Evolutionary conservation across 1,140 invertebrate genomes (phyloP).

Genomic region (Philopotamus ludificatus): DNA sequence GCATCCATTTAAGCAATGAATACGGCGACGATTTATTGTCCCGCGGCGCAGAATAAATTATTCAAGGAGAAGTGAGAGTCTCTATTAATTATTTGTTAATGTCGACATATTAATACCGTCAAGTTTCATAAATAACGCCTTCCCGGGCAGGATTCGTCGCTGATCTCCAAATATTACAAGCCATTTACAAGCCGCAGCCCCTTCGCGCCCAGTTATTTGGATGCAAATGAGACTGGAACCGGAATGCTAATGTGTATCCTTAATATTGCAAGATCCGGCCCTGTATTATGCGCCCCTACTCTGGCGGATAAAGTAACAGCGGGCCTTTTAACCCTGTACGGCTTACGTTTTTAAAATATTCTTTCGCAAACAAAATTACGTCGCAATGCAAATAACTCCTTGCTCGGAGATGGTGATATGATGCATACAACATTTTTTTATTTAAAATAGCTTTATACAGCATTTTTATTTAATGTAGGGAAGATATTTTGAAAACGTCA

Average conservation of each 20-base stretch:
- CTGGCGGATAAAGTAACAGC: no score
- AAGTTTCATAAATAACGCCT: constrained; percentile 5
- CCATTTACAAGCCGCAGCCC: constrained; percentile 21
- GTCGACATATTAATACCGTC: constrained; percentile 9
- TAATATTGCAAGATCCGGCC: constrained; percentile 24
- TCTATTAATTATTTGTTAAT: constrained; percentile 7
- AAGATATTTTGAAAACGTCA: no score
- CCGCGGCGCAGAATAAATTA: neutral
- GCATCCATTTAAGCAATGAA: neutral
- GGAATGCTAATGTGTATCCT: constrained; percentile 31
- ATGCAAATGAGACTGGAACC: constrained; percentile 25
- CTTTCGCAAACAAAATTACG: no score
- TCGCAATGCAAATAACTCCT: no score
- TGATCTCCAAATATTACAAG: constrained; percentile 24
- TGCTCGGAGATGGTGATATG: no score
- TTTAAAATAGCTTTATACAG: no score
- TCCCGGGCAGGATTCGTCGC: neutral
- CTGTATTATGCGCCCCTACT: no score
- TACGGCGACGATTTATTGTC: neutral
- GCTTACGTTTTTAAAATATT: no score
- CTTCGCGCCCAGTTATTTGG: constrained; percentile 26
- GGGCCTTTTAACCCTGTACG: no score
- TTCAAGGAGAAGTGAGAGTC: neutral
- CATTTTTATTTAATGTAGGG: no score
- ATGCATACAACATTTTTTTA: no score